phyloP scores from a whole-genome alignment of 2,888 invertebrate species.

The Lithophane ornitopus region DNA sequence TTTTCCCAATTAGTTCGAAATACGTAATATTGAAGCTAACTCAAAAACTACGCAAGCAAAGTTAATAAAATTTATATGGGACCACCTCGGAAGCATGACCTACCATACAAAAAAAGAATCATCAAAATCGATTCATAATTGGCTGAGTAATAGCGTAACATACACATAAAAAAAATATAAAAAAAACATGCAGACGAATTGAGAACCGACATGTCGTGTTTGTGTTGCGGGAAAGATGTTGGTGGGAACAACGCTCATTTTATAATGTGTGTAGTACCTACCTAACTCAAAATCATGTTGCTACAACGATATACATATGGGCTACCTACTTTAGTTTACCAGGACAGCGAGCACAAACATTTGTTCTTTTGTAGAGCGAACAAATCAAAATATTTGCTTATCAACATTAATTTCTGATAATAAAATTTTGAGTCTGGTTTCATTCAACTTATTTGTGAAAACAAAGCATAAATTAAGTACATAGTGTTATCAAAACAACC shows the following conservation, averaged over 20 bases:
- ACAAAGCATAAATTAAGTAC: constrained; percentile 14
- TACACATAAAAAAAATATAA: too few relatives aligned
- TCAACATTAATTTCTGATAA: not conserved
- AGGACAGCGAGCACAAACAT: not conserved
- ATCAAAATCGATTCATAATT: too few relatives aligned
- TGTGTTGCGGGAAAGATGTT: not conserved
- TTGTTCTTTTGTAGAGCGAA: constrained; percentile 1
- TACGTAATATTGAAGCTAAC: too few relatives aligned
- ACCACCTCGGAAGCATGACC: too few relatives aligned
- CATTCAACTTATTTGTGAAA: not conserved
- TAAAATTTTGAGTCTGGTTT: not conserved
- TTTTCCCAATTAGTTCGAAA: too few relatives aligned
- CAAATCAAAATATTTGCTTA: constrained; percentile 11
- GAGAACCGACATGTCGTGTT: too few relatives aligned
- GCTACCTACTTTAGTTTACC: not conserved
- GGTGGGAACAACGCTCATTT: not conserved
- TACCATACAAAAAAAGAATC: too few relatives aligned
- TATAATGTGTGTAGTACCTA: not conserved
- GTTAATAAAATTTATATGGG: too few relatives aligned
- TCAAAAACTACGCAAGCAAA: too few relatives aligned
- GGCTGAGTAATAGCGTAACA: too few relatives aligned
- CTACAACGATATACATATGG: too few relatives aligned
- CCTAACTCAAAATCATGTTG: not conserved
- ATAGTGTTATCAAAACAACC: constrained; percentile 33
- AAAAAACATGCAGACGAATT: too few relatives aligned